phyloP scores from a whole-genome alignment of 2,797 vertebrate species.

The Sebastiscus albofasciatus region DNA sequence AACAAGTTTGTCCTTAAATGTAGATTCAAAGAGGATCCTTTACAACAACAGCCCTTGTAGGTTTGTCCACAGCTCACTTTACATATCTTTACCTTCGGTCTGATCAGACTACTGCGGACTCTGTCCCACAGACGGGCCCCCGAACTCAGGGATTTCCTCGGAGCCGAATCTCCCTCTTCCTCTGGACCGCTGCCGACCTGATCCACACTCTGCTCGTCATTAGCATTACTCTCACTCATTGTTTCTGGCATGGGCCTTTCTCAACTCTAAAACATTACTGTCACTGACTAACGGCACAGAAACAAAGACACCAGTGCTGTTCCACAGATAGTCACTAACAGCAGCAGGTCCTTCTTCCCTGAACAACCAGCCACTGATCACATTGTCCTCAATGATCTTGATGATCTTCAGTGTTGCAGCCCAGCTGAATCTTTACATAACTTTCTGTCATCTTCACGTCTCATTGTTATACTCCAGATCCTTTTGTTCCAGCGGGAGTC shows the following conservation, averaged over 20 bases:
- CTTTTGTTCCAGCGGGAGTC: constrained; percentile 21
- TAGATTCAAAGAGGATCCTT: not conserved
- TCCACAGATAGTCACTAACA: constrained; percentile 3
- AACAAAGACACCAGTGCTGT: constrained; percentile 1
- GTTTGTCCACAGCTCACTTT: not conserved
- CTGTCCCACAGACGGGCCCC: constrained; percentile 78
- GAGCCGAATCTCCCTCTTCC: constrained; percentile 48
- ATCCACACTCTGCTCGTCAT: constrained; percentile 61
- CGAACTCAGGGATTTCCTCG: constrained; percentile 47
- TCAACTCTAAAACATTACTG: not conserved
- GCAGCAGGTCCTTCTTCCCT: constrained; percentile 6
- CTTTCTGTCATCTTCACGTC: not conserved
- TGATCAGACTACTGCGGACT: constrained; percentile 76
- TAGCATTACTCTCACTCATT: constrained; percentile 55
- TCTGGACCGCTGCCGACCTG: constrained; percentile 33
- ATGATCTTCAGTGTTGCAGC: not conserved
- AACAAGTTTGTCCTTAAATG: not conserved
- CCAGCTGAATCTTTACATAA: constrained; percentile 3
- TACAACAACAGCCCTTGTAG: not conserved
- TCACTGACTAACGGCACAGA: not conserved
- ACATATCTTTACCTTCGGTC: constrained; percentile 74
- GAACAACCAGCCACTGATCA: not conserved
- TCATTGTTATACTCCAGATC: constrained; percentile 6
- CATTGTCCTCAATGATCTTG: not conserved
- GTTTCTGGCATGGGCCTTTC: constrained; percentile 35